Conservation (phyloP, 1,140 invertebrate species). For the Tachypleus tridentatus region DNA sequence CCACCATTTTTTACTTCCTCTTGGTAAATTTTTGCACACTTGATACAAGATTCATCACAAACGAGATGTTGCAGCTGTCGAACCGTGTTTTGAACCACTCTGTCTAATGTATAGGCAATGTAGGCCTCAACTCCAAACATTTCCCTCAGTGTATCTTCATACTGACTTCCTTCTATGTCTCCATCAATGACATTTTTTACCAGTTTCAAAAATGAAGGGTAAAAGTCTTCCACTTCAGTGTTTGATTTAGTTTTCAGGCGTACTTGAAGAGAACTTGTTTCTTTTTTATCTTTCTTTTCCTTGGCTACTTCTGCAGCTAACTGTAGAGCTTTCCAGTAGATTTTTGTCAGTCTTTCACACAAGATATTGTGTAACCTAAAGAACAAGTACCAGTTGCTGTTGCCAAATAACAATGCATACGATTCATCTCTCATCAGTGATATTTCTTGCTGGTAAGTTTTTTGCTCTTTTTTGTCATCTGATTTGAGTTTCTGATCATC, state of each 20-base stretch:
- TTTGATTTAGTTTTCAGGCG: conserved; percentile 59
- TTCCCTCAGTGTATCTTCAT: conserved; percentile 85
- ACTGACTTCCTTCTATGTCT: conserved; percentile 76
- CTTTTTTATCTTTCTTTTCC: conserved; percentile 46
- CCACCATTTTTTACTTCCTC: conserved; percentile 50
- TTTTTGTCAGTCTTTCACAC: conserved; percentile 72
- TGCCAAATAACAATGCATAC: conserved; percentile 70
- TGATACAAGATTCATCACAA: conserved; percentile 62
- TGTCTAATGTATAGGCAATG: conserved; percentile 81
- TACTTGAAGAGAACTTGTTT: conserved; percentile 67
- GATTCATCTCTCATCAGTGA: conserved; percentile 43
- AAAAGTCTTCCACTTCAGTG: conserved; percentile 57
- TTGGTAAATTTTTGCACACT: conserved; percentile 64
- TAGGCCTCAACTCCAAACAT: conserved; percentile 97
- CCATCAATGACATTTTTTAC: conserved; percentile 88
- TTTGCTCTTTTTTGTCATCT: conserved; percentile 4
- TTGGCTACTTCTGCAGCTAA: conserved; percentile 57
- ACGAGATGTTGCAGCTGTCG: conserved; percentile 79
- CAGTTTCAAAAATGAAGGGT: conserved; percentile 81
- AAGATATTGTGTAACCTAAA: conserved; percentile 86
- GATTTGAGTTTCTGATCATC: conserved; percentile 6
- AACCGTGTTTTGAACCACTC: conserved; percentile 78
- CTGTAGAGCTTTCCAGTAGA: conserved; percentile 56
- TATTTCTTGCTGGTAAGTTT: background rate
- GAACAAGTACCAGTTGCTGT: conserved; percentile 88